These are phyloP conservation scores for Drosophila leontia DNA, from an alignment of 1,140 invertebrate species.

Conservation along the genomic window DNA sequence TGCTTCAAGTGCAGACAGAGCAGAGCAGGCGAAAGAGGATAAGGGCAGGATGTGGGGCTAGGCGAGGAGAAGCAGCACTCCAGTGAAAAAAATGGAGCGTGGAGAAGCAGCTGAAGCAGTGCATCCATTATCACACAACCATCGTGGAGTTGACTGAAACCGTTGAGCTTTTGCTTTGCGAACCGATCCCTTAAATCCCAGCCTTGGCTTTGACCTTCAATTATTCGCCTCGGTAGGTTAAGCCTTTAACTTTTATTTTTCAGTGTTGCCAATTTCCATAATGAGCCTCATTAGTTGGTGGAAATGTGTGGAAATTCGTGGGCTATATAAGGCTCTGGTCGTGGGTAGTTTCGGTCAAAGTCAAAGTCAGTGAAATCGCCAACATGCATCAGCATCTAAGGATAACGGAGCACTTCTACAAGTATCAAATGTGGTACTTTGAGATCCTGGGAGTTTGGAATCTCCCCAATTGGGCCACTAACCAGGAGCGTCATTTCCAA, in stretches of 20 bases:
- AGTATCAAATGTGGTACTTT: slow-evolving; percentile 66
- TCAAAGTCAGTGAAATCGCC: neutral
- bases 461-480: neutral
- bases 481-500: slow-evolving; percentile 14
- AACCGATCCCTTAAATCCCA: slow-evolving; percentile 68
- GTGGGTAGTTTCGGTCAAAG: neutral
- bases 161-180: slow-evolving; percentile 60
- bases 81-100: slow-evolving; percentile 46
- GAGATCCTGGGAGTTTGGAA: slow-evolving; percentile 57
- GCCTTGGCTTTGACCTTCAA: slow-evolving; percentile 60
- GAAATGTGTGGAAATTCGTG: slow-evolving; percentile 2
- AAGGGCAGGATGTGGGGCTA: neutral
- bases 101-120: slow-evolving; percentile 53
- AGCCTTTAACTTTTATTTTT: slow-evolving; percentile 4
- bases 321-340: slow-evolving; percentile 46
- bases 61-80: slow-evolving; percentile 22
- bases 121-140: slow-evolving; percentile 48
- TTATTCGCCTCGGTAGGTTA: slow-evolving; percentile 59
- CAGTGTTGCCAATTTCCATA: slow-evolving; percentile 49
- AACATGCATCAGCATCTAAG: slow-evolving; percentile 44
- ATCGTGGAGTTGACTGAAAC: slow-evolving; percentile 43
- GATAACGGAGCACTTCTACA: slow-evolving; percentile 46
- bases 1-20: slow-evolving; percentile 70
- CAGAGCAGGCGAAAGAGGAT: slow-evolving; percentile 12
- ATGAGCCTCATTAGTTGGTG: slow-evolving; percentile 59